phyloP scores from a whole-genome alignment of 2,113 vertebrate genomes.

The Hystrix cristata region DNA sequence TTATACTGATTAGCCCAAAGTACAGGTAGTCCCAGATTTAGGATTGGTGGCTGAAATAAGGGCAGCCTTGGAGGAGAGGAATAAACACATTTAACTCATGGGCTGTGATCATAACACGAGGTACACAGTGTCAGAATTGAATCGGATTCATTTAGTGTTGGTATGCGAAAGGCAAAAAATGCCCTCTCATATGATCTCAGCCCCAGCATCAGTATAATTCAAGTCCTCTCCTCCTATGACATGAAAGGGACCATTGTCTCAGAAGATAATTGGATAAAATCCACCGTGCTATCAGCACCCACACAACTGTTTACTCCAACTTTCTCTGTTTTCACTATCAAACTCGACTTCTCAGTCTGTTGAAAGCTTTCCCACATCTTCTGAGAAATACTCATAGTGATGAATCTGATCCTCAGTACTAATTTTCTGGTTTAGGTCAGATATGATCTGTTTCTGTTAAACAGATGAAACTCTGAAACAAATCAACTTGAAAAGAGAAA shows the following conservation, averaged over 20 bases:
- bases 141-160: neutral
- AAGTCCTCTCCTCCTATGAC: neutral
- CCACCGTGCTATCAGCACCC: neutral
- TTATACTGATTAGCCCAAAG: neutral
- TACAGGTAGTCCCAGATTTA: too few relatives aligned
- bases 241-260: neutral
- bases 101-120: neutral
- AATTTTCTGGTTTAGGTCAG: neutral
- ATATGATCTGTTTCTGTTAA: too few relatives aligned
- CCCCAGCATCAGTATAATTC: neutral
- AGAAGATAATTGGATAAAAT: neutral
- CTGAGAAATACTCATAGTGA: neutral
- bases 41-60: neutral
- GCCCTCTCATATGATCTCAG: neutral
- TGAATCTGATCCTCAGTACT: neutral
- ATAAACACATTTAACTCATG: neutral
- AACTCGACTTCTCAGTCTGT: neutral
- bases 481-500: too few relatives aligned
- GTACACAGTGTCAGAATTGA: neutral
- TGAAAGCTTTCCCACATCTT: neutral
- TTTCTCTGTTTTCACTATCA: neutral
- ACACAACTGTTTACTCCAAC: rapidly evolving
- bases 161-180: neutral
- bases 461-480: too few relatives aligned
- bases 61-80: neutral